Base-by-base conservation (phyloP, 2,888 invertebrate genomes). In the Chloroclysta siterata region DNA sequence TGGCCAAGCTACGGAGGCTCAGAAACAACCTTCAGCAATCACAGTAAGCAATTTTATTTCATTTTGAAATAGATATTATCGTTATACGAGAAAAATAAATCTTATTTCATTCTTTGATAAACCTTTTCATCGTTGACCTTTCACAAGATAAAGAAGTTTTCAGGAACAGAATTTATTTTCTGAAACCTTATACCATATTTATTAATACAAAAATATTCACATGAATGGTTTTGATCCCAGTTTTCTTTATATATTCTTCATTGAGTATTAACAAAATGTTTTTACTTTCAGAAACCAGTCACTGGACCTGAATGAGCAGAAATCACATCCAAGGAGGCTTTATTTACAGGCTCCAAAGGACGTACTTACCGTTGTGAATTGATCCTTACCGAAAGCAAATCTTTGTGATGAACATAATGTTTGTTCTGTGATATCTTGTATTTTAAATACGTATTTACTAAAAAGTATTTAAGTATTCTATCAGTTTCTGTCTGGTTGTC, bases 231-330 rank as follows among this genome's bases (percentile, higher is more conserved):
- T 42, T 7, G 42, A 39, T 42, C 6, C n/a, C 47, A 29, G 54
- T 50, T n/a, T 13, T 17, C 15, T 29, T 52, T 44, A n/a, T 46
- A 17, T 41, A 47, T 11, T 2, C 39, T 53, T 57, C 36, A 44
- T 50, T 58, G 44, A 42, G 50, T 28, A 36, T 46, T 56, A 50
- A 46, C 14, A 53, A 55, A 22, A 53, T 54, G 36, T 54, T 28
- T 62, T 65, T 63, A 33, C 66, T 78, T 76, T n/a, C 80, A 82
- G 79, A 82, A 82, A 78, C 76, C 81, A 22, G 67, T 70, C 44
- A 54, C 61, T 0, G 71, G 67, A 5, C 72, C 75, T 17, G 66
- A 76, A 54, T 78, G 68, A 76, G 61, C 60, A 39, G 15, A 47
- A 52, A 46, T 52, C n/a, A 47, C 13, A 28, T 42, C n/a, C 13